Evolutionary conservation across 1,140 invertebrate species (phyloP), one percentile per base, ranked within the genome.

Genomic region (Cheumatopsyche charites): DNA sequence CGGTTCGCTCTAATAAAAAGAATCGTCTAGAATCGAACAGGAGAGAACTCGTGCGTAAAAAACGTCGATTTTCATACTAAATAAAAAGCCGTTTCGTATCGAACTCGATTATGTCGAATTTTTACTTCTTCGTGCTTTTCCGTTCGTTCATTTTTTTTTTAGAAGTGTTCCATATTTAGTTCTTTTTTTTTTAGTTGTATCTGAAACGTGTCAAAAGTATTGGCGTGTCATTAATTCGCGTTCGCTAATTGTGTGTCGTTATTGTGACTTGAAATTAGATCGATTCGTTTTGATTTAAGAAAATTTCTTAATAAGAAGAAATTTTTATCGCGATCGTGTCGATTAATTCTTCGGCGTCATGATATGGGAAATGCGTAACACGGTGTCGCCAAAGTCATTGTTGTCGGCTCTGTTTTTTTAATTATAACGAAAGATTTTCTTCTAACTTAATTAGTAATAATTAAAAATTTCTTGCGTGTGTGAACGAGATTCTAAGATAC

Each of bases 41-140:
- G 29, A 36, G 29, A 36, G 29, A 55, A 69, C 17, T 73, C 72
- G 72, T 73, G 72, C 72, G 72, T 67, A 73, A 73, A 67, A 69
- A 70, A 70, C 58, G 65, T 67, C 47, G 41, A 47, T 62, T 45
- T 67, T 49, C 19, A 42, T 67, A 7, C n/a, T 17, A 13, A 47
- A 49, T 58, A 74, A 70, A 73, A 74, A 71, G 17, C 23, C 17
- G 25, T n/a, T 41, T 66, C 63, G 63, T 15, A 66, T 66, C 63
- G 19, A 66, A 66, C 63, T 66, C 63, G 63, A 66, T 66, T 66
- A 66, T 47, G 63, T 23, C 23, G 19, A 47, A 15, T 47, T 66
- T 25, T 47, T 45, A 17, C 15, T 66, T 47, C 23, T 66, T 63
- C 42, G 11, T 62, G 29, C 29, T 36, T n/a, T n/a, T 36, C 29